Conservation (phyloP, 1,140 invertebrate species). For the Magallana gigas region DNA sequence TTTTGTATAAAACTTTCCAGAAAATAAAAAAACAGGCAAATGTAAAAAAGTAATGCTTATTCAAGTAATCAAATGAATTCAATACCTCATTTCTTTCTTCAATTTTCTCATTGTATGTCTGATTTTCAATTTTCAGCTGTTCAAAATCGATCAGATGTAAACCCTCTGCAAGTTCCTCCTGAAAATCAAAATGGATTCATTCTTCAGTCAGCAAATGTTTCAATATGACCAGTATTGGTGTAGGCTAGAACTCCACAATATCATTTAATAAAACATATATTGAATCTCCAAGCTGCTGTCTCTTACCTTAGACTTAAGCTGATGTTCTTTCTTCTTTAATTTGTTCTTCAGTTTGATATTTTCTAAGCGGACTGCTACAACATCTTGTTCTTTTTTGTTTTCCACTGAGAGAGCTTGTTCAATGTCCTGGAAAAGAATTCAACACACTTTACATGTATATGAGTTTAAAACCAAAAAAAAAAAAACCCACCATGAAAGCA, state of each 20-base stretch:
- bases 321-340: constrained; percentile 78
- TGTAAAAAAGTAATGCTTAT: neutral
- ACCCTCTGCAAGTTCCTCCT: constrained; percentile 79
- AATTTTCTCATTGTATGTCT: constrained; percentile 81
- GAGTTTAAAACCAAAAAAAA: neutral
- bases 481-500: neutral
- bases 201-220: too few species aligned
- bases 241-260: neutral
- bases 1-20: neutral
- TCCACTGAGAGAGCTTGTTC: constrained; percentile 73
- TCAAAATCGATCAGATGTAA: constrained; percentile 80
- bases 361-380: constrained; percentile 76
- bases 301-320: constrained; percentile 77
- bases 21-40: neutral
- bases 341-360: constrained; percentile 80
- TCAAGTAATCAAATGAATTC: neutral
- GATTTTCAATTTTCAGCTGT: constrained; percentile 80
- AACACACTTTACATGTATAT: neutral
- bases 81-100: constrained; percentile 80
- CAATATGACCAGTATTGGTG: neutral
- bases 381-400: constrained; percentile 76
- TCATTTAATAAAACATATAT: too few species aligned
- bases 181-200: constrained; percentile 46
- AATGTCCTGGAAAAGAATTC: constrained; percentile 71
- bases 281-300: too few species aligned